Conservation (phyloP, 1,140 invertebrate species). For the Drosophila quadrilineata region DNA sequence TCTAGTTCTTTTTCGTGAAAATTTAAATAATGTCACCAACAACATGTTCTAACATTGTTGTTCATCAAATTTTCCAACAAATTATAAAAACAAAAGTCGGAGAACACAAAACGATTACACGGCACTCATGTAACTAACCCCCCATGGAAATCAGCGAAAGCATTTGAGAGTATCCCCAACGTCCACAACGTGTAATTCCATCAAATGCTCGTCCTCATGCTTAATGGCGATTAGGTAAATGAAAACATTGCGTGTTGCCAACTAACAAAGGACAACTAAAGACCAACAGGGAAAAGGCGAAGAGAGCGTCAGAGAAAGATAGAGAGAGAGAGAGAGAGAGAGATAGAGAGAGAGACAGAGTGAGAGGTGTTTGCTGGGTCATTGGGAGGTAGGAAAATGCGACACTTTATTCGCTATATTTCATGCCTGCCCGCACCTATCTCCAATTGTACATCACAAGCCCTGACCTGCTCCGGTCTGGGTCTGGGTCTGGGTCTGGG, state of each 20-base stretch:
- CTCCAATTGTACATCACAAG: conserved; percentile 72
- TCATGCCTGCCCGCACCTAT: conserved; percentile 78
- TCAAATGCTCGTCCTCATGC: conserved; percentile 45
- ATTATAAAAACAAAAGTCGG: conserved; percentile 56
- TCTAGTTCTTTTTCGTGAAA: no score
- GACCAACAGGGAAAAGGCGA: no score
- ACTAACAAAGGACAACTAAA: no score
- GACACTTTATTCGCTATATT: conserved; percentile 71
- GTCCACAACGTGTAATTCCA: conserved; percentile 54
- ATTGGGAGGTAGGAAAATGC: not conserved
- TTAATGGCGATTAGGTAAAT: conserved; percentile 78
- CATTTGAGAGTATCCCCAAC: conserved; percentile 17
- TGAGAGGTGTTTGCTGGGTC: no score
- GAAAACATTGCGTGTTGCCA: conserved; percentile 73
- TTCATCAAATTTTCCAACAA: conserved; percentile 63
- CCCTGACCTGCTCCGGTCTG: no score
- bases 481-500: not conserved
- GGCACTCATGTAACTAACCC: conserved; percentile 34
- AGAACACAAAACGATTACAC: conserved; percentile 66
- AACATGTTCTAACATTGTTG: no score
- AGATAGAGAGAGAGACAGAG: not conserved
- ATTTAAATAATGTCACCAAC: no score
- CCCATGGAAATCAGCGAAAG: conserved; percentile 29
- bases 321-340: not conserved
- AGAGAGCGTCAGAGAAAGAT: not conserved